phyloP scores from a whole-genome alignment of 2,888 invertebrate genomes.

The Metallyticus violacea region DNA sequence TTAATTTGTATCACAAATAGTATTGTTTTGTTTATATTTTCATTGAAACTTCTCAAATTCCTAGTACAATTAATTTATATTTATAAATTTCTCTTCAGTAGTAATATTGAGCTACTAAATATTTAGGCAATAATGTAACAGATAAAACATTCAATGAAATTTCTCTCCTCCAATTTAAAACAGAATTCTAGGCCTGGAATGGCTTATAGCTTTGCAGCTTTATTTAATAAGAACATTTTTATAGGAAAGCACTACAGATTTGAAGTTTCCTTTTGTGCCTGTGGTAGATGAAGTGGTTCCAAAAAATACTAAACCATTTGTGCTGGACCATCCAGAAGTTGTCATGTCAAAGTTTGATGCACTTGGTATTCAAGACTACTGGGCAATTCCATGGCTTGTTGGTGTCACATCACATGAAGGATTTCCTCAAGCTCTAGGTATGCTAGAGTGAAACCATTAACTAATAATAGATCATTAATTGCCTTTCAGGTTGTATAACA shows the following conservation, averaged over 20 bases:
- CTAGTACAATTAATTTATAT: too few relatives aligned
- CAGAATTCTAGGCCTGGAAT: too few relatives aligned
- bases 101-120: too few relatives aligned
- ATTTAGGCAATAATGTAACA: too few relatives aligned
- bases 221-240: neutral
- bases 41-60: too few relatives aligned
- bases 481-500: too few relatives aligned
- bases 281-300: conserved; percentile 23
- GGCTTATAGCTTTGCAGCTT: neutral
- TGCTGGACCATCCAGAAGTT: neutral
- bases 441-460: neutral
- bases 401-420: conserved; percentile 32
- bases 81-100: too few relatives aligned
- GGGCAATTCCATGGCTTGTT: conserved; percentile 28
- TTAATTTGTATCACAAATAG: too few relatives aligned
- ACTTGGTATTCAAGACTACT: neutral
- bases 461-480: too few relatives aligned
- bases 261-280: conserved; percentile 27
- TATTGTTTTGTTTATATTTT: too few relatives aligned
- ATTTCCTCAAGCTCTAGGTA: conserved; percentile 31
- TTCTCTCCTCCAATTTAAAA: too few relatives aligned
- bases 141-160: too few relatives aligned
- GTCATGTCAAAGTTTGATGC: neutral
- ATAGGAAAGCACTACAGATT: conserved; percentile 20
- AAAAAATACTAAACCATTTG: conserved; percentile 18